phyloP scores from a whole-genome alignment of 2,797 vertebrate species.

The Aselliscus stoliczkanus region DNA sequence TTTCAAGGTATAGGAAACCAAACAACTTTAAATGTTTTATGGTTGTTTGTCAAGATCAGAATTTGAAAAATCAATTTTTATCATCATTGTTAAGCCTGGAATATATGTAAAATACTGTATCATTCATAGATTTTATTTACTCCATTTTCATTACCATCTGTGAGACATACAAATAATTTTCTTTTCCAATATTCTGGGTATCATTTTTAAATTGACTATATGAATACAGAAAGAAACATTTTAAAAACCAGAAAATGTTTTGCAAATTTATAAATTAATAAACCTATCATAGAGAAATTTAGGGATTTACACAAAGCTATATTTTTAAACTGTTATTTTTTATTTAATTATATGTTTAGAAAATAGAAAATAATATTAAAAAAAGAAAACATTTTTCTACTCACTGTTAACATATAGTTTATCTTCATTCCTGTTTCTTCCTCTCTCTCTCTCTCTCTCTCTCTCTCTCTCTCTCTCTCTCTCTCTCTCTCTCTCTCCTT shows the following conservation, averaged over 20 bases:
- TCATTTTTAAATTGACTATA: not conserved
- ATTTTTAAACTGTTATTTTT: not conserved
- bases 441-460: not conserved
- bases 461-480: too few relatives aligned
- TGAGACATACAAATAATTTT: not conserved
- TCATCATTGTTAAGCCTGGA: not conserved
- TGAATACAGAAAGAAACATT: not conserved
- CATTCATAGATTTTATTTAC: not conserved
- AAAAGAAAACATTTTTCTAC: not conserved
- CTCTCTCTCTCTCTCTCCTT: too few relatives aligned
- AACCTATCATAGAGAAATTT: not conserved
- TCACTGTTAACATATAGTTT: not conserved
- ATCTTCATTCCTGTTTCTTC: not conserved
- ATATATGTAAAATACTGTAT: not conserved
- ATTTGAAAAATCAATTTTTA: not conserved
- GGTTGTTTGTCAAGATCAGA: not conserved
- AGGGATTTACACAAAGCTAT: not conserved
- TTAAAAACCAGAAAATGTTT: not conserved
- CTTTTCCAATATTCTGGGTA: not conserved
- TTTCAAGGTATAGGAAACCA: not conserved
- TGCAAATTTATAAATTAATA: slow-evolving; percentile 11
- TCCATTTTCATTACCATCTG: not conserved
- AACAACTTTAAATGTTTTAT: not conserved
- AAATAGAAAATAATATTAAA: not conserved
- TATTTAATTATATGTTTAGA: not conserved